These are phyloP conservation scores for Bothrops jararaca DNA, from an alignment of 2,113 vertebrate species.

Conservation along the genomic window DNA sequence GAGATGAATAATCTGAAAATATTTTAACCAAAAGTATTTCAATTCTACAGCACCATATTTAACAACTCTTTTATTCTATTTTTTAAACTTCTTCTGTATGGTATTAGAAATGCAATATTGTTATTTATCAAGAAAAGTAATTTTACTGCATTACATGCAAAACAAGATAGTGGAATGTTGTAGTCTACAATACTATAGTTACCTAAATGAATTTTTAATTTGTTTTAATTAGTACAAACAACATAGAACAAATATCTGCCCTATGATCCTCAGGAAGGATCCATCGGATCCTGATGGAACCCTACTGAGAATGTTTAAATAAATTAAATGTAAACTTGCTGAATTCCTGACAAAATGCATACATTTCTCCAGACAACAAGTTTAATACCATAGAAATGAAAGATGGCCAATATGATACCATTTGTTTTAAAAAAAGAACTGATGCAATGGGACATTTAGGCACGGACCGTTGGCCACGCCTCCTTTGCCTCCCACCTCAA, in stretches of 20 bases:
- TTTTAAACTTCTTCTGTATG: conserved; percentile 44
- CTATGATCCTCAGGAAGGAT: neutral
- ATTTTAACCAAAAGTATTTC: conserved; percentile 66
- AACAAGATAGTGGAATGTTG: neutral
- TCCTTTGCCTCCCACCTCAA: too few species aligned
- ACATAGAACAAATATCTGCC: neutral
- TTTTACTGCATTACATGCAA: conserved; percentile 40
- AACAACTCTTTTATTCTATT: conserved; percentile 51
- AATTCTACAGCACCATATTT: conserved; percentile 53
- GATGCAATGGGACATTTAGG: too few species aligned
- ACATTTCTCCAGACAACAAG: neutral
- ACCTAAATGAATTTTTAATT: neutral
- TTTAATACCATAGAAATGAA: neutral
- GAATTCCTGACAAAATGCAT: neutral
- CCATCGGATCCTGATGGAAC: neutral
- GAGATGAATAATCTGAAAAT: conserved; percentile 51
- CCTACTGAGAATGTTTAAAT: neutral
- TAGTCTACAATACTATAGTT: neutral
- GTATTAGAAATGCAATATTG: conserved; percentile 52
- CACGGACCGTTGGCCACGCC: too few species aligned
- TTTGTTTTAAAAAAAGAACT: neutral
- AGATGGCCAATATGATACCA: neutral
- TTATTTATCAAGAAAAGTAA: conserved; percentile 26
- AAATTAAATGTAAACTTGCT: neutral
- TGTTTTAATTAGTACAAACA: neutral